Evolutionary conservation across 2,113 vertebrate genomes (phyloP), one percentile per base, ranked within the genome.

Genomic region (Pyrgilauda ruficollis): DNA sequence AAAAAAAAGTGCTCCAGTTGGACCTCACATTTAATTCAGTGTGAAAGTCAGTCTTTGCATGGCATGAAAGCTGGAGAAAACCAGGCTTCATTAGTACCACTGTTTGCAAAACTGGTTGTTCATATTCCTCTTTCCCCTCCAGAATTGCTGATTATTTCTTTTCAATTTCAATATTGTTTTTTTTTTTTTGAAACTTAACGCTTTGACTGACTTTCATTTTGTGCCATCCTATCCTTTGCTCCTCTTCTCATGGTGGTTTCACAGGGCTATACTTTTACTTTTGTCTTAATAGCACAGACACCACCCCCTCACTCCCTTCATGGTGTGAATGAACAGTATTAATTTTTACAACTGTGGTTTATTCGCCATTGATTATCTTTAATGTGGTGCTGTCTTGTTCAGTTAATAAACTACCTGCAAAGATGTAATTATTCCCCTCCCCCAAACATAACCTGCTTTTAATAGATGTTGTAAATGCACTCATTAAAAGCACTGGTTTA

Each of bases 331-430:
- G 74, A 91, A 50, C 6, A 55, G 46, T 90, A 90, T 87, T 93
- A 93, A 91, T 97, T 97, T 95, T 96, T 95, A 95, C 2, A 31
- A 20, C 41, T 73, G 70, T 90, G 75, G 39, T 93, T 94, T 94
- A 84, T 91, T 91, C 75, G 84, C 39, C 84, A 94, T 91, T 94
- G 94, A 95, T 96, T 96, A 86, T 96, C 89, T 96, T 95, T 94
- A 96, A 90, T 91, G 84, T 74, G 68, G 79, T 95, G 49, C 78
- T 95, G 78, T 91, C 94, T 96, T 91, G 82, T 96, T 96, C 75
- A 74, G 78, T 87, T 94, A 96, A 94, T 95, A 93, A 91, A 90
- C 50, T 91, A 83, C 75, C 55, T 70, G 46, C 55, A 80, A 91
- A 89, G 70, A 79, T 90, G 74, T 88, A 95, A 96, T 97, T 93